Percentiles rank a stretch among this genome's conserved stretches.
Conservation (phyloP, 2,113 vertebrate species). For the Bambusicola thoracicus region DNA sequence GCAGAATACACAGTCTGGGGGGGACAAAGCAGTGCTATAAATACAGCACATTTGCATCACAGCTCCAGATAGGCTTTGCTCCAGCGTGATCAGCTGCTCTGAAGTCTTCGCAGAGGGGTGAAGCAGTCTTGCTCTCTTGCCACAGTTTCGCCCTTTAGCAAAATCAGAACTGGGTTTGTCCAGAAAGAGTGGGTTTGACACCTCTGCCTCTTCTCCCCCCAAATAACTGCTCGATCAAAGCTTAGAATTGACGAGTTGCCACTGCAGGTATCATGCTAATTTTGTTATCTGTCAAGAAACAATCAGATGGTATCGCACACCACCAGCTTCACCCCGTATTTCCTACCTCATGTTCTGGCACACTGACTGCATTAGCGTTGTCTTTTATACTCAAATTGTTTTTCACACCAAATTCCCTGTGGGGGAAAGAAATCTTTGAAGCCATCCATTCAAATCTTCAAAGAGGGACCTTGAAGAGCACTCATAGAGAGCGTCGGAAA, state of each 20-base stretch:
- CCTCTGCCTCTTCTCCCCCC: neutral
- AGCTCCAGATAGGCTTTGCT: neutral
- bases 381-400: neutral
- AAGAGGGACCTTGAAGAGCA: slow-evolving; percentile 29
- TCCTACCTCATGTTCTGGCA: neutral
- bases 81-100: neutral
- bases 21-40: neutral
- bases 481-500: neutral
- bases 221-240: neutral
- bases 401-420: slow-evolving; percentile 2
- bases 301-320: neutral
- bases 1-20: accelerated
- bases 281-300: neutral
- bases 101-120: neutral
- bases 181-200: neutral
- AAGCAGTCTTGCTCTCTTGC: neutral
- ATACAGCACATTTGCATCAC: neutral
- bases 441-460: slow-evolving; percentile 30
- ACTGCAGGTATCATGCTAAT: neutral
- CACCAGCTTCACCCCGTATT: neutral
- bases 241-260: neutral
- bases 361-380: neutral
- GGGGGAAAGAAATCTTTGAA: slow-evolving; percentile 24
- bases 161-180: neutral
- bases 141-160: neutral